Conservation (phyloP, 2,888 invertebrate species). For the Xanthorhoe spadicearia region DNA sequence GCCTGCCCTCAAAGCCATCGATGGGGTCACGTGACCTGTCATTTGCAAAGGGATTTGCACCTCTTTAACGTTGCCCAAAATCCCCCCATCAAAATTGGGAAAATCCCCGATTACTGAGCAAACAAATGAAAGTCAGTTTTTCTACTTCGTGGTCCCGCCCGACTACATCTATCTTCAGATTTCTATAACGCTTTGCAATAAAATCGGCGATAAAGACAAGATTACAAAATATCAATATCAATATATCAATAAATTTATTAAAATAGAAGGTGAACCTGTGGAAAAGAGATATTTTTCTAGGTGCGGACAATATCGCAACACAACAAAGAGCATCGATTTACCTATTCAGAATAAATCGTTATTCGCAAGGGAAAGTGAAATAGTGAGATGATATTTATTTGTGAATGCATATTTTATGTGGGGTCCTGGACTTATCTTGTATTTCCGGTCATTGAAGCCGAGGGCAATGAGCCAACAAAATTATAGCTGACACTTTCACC, state of each 20-base stretch:
- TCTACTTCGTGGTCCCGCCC: conserved; percentile 38
- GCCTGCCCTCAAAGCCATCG: conserved; percentile 45
- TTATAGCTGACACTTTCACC: conserved; percentile 58
- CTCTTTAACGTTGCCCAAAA: conserved; percentile 66
- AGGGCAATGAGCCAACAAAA: conserved; percentile 58
- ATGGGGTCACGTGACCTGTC: conserved; percentile 70
- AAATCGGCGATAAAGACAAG: conserved; percentile 43
- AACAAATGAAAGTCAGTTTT: conserved; percentile 58
- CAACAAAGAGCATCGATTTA: conserved; percentile 58
- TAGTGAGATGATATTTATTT: conserved; percentile 56
- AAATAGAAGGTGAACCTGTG: conserved; percentile 42
- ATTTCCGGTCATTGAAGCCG: conserved; percentile 73
- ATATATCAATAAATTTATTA: no score
- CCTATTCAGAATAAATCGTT: conserved; percentile 54
- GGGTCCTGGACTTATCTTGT: conserved; percentile 66
- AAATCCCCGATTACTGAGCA: conserved; percentile 49
- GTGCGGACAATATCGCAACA: conserved; percentile 50
- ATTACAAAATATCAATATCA: no score
- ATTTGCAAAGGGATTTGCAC: conserved; percentile 73
- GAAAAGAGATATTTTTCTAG: conserved; percentile 46
- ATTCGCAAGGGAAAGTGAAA: conserved; percentile 52
- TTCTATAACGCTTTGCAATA: conserved; percentile 43
- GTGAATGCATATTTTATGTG: conserved; percentile 59
- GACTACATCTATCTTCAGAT: conserved; percentile 39
- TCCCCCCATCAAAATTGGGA: conserved; percentile 71